Conservation (phyloP, 2,888 invertebrate species). For the Himalopsyche anomala region DNA sequence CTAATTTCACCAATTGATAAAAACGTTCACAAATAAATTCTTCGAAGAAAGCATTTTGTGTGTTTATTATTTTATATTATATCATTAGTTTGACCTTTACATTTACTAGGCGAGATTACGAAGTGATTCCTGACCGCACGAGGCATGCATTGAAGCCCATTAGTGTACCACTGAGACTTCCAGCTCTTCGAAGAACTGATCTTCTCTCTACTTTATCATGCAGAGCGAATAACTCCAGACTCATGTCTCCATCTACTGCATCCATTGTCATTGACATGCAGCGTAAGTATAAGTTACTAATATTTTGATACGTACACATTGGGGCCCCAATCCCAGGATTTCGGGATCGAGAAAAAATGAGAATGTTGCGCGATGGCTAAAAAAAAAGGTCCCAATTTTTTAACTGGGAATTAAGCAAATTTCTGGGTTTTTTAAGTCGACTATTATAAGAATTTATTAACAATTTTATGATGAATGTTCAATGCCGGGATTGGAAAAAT, state of each 20-base stretch:
- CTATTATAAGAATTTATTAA: too few relatives aligned
- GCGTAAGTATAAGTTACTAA: constrained; percentile 50
- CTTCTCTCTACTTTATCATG: constrained; percentile 78
- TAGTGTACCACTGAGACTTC: constrained; percentile 58
- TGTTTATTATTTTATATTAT: too few relatives aligned
- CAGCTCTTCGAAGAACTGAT: constrained; percentile 75
- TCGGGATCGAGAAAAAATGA: too few relatives aligned
- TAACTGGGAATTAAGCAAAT: too few relatives aligned
- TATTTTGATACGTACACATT: too few relatives aligned
- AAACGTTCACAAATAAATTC: not conserved
- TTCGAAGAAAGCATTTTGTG: not conserved
- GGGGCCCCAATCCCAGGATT: too few relatives aligned
- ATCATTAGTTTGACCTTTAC: not conserved
- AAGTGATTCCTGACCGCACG: not conserved
- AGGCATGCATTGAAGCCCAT: constrained; percentile 57
- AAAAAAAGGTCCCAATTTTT: too few relatives aligned
- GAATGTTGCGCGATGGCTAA: too few relatives aligned
- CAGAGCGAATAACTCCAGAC: constrained; percentile 79
- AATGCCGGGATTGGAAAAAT: too few relatives aligned
- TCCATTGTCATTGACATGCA: constrained; percentile 78
- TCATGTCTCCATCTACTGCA: constrained; percentile 77
- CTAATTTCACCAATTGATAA: too few relatives aligned
- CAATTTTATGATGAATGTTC: too few relatives aligned
- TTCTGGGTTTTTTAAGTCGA: too few relatives aligned
- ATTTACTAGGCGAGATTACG: not conserved